These are phyloP conservation scores for Galagoides demidoff DNA, from an alignment of 2,797 vertebrate species.

Conservation along the genomic window DNA sequence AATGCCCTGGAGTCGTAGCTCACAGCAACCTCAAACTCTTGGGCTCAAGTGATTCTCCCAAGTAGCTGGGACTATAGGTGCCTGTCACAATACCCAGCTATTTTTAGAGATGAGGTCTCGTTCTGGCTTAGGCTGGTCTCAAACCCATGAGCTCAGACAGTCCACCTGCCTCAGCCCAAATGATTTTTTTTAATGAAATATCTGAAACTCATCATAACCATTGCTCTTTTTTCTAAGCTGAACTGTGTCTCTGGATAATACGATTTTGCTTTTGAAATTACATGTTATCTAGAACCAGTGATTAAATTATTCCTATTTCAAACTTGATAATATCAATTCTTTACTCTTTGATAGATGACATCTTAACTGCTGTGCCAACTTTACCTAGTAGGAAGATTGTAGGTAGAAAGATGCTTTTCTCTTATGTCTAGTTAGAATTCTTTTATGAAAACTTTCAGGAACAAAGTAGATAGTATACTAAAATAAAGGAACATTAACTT, in stretches of 20 bases:
- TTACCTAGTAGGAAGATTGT: not conserved
- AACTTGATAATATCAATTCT: not conserved
- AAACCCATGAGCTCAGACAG: too few relatives aligned
- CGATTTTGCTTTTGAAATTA: slow-evolving; percentile 31
- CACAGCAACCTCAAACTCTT: too few relatives aligned
- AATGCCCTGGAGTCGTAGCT: too few relatives aligned
- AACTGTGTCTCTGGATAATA: not conserved
- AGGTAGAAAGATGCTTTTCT: not conserved
- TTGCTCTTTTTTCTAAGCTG: not conserved
- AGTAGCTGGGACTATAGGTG: too few relatives aligned
- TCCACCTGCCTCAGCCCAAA: not conserved
- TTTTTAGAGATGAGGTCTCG: too few relatives aligned
- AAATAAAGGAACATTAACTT: not conserved
- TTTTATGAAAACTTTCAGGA: not conserved
- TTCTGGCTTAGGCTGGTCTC: too few relatives aligned
- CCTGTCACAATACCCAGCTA: too few relatives aligned
- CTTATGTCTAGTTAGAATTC: not conserved
- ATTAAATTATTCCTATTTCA: not conserved
- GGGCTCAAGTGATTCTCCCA: too few relatives aligned
- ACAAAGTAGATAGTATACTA: not conserved
- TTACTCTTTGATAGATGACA: not conserved
- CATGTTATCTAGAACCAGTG: not conserved
- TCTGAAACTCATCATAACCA: not conserved
- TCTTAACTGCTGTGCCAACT: not conserved
- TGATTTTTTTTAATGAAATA: slow-evolving; percentile 5